These are phyloP conservation scores for Acromyrmex charruanus DNA, from an alignment of 1,140 invertebrate species.

Conservation along the genomic window DNA sequence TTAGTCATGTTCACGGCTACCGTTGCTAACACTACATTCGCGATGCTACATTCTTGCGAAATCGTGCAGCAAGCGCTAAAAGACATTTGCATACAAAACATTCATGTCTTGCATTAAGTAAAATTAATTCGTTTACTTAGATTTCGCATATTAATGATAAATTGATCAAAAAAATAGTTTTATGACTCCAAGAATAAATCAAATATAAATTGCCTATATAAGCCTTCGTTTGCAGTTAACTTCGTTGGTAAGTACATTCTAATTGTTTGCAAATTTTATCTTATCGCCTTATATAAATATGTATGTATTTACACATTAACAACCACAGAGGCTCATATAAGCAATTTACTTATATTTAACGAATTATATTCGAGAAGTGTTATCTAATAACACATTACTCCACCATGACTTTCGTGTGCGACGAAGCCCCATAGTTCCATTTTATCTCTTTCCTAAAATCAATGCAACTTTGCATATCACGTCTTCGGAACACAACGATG, in stretches of 20 bases:
- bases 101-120: background rate
- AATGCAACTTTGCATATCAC: background rate
- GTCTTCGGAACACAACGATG: background rate
- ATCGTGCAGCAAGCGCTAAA: background rate
- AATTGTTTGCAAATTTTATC: no score
- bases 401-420: background rate
- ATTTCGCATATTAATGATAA: background rate
- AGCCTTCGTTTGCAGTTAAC: no score
- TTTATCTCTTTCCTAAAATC: slow-evolving; percentile 18
- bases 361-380: background rate
- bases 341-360: background rate
- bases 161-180: background rate
- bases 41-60: background rate
- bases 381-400: background rate
- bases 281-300: no score
- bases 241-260: no score
- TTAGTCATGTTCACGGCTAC: background rate
- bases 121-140: slow-evolving; percentile 22
- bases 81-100: background rate
- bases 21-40: slow-evolving; percentile 14
- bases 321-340: no score
- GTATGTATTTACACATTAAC: no score
- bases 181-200: no score
- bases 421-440: background rate
- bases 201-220: no score